Conservation (phyloP, 1,140 invertebrate species). For the Daktulosphaira vitifoliae region DNA sequence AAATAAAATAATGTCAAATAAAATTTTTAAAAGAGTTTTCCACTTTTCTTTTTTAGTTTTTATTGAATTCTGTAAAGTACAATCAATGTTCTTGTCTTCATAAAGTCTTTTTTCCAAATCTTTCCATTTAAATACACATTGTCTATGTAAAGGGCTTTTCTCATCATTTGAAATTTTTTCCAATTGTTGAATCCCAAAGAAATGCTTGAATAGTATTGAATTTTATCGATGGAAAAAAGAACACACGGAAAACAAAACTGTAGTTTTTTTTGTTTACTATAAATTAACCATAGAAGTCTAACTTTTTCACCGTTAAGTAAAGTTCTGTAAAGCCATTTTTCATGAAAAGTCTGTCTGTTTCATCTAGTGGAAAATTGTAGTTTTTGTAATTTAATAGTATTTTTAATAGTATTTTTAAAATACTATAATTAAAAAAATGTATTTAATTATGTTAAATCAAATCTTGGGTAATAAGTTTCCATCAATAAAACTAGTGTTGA, state of each 20-base stretch:
- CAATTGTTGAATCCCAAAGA: neutral
- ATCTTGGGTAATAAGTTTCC: too few relatives aligned
- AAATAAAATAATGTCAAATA: neutral
- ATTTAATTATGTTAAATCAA: too few relatives aligned
- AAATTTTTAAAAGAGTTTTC: neutral
- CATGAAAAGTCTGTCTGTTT: neutral
- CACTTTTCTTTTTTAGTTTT: neutral
- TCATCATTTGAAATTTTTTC: neutral
- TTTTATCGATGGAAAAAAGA: neutral
- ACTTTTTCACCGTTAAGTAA: neutral
- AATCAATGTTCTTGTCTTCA: neutral
- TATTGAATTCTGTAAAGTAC: neutral
- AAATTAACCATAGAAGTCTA: neutral
- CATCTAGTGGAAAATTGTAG: neutral
- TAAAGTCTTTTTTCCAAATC: neutral
- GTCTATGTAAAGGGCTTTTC: neutral
- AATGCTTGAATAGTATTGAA: neutral
- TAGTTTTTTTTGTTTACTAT: slow-evolving; percentile 10
- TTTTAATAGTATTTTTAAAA: too few relatives aligned
- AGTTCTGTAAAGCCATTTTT: neutral
- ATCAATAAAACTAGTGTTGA: too few relatives aligned
- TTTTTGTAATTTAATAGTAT: neutral
- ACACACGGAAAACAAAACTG: slow-evolving; percentile 3
- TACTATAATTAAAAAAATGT: too few relatives aligned
- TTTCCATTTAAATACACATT: neutral